Evolutionary conservation across 2,888 invertebrate species (phyloP).

Genomic region (Cynaeus angustus): DNA sequence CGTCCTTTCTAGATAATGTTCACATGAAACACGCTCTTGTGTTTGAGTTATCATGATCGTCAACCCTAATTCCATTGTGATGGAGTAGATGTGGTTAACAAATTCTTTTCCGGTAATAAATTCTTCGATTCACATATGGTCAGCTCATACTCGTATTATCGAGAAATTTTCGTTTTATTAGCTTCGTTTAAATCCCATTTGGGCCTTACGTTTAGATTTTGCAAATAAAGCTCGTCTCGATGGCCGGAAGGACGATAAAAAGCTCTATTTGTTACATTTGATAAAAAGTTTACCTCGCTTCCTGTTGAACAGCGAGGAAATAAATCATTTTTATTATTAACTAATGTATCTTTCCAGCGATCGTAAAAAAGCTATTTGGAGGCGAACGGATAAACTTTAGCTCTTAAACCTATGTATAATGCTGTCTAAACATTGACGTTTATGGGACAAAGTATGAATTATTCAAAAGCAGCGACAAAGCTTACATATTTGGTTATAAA

Average conservation of each 20-base stretch:
- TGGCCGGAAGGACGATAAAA: conserved; percentile 6
- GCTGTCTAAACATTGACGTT: conserved; percentile 21
- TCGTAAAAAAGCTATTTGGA: conserved; percentile 21
- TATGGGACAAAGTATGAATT: conserved; percentile 22
- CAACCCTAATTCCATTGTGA: conserved; percentile 3
- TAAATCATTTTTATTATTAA: conserved; percentile 29
- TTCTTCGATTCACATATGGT: not conserved
- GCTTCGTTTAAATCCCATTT: conserved; percentile 1
- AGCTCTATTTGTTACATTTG: conserved; percentile 24
- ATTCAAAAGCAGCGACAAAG: conserved; percentile 13
- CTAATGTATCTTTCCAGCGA: conserved; percentile 20
- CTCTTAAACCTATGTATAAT: conserved; percentile 29
- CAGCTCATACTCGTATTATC: not conserved
- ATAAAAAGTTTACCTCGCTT: conserved; percentile 18
- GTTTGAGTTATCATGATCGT: conserved; percentile 23
- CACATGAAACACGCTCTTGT: conserved; percentile 3
- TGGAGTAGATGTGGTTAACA: not conserved
- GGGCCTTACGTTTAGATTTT: conserved; percentile 4
- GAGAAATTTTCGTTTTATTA: not conserved
- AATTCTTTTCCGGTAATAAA: not conserved
- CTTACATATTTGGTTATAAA: no score
- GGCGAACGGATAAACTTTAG: conserved; percentile 22
- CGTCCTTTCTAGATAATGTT: not conserved
- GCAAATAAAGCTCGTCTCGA: conserved; percentile 4
- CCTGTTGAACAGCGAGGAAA: conserved; percentile 4